Conservation (phyloP, 2,888 invertebrate species). For the Eurytoma californica region DNA sequence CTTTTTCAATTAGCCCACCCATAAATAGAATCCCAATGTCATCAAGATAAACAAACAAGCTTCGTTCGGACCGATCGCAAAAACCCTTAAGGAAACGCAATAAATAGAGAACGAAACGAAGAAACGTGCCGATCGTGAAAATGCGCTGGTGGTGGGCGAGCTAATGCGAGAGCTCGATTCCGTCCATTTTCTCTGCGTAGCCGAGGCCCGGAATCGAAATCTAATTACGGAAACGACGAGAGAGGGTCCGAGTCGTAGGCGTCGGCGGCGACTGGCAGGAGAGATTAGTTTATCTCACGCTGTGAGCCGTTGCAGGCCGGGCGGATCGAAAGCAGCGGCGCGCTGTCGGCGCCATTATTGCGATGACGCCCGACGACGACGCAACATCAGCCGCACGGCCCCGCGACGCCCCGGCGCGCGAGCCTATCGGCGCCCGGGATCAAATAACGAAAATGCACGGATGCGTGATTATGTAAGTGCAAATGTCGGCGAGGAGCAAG, state of each 20-base stretch:
- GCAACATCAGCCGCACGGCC: not conserved
- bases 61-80: too few species aligned
- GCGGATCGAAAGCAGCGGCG: conserved; percentile 55
- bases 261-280: conserved; percentile 28
- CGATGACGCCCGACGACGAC: conserved; percentile 27
- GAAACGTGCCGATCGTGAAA: too few species aligned
- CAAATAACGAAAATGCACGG: conserved; percentile 44
- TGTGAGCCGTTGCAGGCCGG: conserved; percentile 54
- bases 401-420: not conserved
- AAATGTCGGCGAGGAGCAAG: too few species aligned
- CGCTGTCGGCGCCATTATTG: conserved; percentile 53
- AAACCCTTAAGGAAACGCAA: too few species aligned
- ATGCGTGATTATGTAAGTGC: conserved; percentile 6
- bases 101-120: too few species aligned
- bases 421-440: conserved; percentile 25
- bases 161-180: not conserved
- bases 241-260: not conserved
- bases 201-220: conserved; percentile 26
- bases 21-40: too few species aligned
- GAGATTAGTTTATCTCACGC: conserved; percentile 64
- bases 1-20: too few species aligned
- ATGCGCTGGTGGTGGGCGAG: not conserved
- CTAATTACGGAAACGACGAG: conserved; percentile 31
- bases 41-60: too few species aligned
- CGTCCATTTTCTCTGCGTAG: too few species aligned